Conservation (phyloP, 2,797 vertebrate genomes). For the Anolis apletophallus region DNA sequence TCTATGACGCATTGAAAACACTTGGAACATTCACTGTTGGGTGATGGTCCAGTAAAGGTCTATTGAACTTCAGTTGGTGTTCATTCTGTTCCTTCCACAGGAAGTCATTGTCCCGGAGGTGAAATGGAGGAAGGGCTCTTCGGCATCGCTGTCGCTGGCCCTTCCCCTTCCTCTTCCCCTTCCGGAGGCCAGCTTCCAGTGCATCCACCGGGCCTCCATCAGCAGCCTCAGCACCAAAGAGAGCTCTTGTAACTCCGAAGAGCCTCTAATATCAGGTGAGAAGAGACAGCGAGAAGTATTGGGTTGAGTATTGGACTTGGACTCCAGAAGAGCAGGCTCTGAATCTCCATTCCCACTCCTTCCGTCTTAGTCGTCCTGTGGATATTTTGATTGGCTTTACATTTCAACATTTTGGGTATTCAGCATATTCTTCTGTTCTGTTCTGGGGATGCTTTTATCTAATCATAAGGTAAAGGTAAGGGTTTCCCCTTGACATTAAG, state of each 20-base stretch:
- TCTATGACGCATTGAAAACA: too few relatives aligned
- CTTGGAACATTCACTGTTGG: neutral
- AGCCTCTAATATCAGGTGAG: conserved; percentile 81
- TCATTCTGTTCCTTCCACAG: conserved; percentile 51
- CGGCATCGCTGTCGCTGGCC: conserved; percentile 84
- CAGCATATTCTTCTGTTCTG: too few relatives aligned
- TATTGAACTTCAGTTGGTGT: neutral
- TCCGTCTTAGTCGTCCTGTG: too few relatives aligned
- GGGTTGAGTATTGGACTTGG: too few relatives aligned
- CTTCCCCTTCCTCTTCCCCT: conserved; percentile 88
- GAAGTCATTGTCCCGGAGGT: conserved; percentile 87
- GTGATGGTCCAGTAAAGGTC: neutral
- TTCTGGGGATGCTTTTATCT: too few relatives aligned
- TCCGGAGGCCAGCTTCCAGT: conserved; percentile 78
- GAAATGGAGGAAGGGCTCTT: conserved; percentile 92
- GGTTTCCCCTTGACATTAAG: too few relatives aligned
- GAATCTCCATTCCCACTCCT: too few relatives aligned
- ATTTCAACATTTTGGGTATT: too few relatives aligned
- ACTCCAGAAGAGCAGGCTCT: too few relatives aligned
- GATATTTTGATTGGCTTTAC: too few relatives aligned
- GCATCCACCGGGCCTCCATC: conserved; percentile 83
- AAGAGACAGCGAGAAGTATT: accelerated
- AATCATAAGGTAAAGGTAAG: too few relatives aligned
- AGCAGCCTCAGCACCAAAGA: conserved; percentile 85
- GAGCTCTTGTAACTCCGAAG: conserved; percentile 81